Percentiles rank a stretch among this genome's conserved stretches.
phyloP scores from a whole-genome alignment of 2,797 vertebrate species.

The Scolopax rusticola region DNA sequence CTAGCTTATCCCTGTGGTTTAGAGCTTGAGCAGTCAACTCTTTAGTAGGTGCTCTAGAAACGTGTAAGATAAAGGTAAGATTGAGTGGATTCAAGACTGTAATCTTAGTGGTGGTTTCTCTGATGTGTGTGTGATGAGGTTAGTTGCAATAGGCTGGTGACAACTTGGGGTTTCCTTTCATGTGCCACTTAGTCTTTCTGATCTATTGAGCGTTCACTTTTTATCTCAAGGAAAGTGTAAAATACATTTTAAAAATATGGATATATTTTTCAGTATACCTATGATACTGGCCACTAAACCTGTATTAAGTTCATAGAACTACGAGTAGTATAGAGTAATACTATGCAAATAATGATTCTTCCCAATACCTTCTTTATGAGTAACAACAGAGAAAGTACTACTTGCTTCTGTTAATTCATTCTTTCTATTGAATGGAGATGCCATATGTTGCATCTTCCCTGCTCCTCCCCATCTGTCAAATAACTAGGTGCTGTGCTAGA shows the following conservation, averaged over 20 bases:
- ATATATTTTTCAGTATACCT: background rate
- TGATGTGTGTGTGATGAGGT: background rate
- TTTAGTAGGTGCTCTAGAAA: background rate
- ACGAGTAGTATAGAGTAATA: background rate
- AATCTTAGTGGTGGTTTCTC: background rate
- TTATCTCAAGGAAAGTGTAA: background rate
- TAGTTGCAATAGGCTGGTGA: background rate
- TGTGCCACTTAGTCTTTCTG: background rate
- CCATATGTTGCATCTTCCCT: background rate
- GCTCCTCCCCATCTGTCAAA: background rate
- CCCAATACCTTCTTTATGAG: background rate
- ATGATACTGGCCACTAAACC: background rate
- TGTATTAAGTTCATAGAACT: background rate
- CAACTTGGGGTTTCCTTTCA: background rate
- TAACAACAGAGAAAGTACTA: background rate
- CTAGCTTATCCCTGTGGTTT: background rate
- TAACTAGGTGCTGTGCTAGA: background rate
- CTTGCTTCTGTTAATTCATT: background rate
- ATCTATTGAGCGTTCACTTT: background rate
- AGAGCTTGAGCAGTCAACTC: background rate
- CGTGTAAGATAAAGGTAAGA: background rate
- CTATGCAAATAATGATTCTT: background rate
- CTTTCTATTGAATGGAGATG: background rate
- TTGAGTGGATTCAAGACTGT: background rate
- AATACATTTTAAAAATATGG: background rate